These are phyloP conservation scores for Bemisia tabaci DNA, from an alignment of 1,140 invertebrate genomes.

Conservation along the genomic window DNA sequence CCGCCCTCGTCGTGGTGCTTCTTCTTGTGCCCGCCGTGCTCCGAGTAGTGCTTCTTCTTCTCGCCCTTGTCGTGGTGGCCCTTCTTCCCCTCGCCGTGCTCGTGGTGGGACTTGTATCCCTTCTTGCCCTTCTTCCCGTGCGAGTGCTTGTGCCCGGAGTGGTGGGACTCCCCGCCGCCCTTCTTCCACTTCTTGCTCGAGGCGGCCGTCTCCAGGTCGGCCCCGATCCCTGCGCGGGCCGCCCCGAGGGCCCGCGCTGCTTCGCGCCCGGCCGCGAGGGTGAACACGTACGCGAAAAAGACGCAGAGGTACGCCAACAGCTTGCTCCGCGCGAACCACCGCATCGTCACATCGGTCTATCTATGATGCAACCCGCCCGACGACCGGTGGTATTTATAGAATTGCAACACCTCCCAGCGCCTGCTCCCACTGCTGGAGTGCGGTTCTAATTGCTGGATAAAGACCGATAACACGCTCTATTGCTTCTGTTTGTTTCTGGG, in stretches of 20 bases:
- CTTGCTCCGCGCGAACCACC: background rate
- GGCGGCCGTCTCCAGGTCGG: constrained; percentile 25
- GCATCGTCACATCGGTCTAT: background rate
- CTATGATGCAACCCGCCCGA: background rate
- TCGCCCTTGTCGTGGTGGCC: constrained; percentile 50
- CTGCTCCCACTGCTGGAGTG: too few species aligned
- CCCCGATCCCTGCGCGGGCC: constrained; percentile 5
- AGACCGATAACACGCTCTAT: too few species aligned
- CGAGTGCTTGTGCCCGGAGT: constrained; percentile 39
- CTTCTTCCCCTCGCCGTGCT: constrained; percentile 47
- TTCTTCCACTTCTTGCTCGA: constrained; percentile 31
- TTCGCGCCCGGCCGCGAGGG: background rate
- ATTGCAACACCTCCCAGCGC: background rate
- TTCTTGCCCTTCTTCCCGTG: constrained; percentile 43
- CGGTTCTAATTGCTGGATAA: too few species aligned
- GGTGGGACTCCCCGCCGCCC: constrained; percentile 41
- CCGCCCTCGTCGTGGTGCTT: constrained; percentile 42
- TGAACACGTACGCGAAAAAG: background rate
- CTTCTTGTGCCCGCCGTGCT: constrained; percentile 47
- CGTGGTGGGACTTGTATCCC: constrained; percentile 41
- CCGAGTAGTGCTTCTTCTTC: constrained; percentile 46
- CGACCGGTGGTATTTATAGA: background rate
- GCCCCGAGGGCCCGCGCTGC: background rate
- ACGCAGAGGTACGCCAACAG: background rate
- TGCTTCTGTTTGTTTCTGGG: too few species aligned